Evolutionary conservation across 2,888 invertebrate genomes (phyloP), one percentile per base, ranked within the genome.

Genomic region (Drosophila robusta): DNA sequence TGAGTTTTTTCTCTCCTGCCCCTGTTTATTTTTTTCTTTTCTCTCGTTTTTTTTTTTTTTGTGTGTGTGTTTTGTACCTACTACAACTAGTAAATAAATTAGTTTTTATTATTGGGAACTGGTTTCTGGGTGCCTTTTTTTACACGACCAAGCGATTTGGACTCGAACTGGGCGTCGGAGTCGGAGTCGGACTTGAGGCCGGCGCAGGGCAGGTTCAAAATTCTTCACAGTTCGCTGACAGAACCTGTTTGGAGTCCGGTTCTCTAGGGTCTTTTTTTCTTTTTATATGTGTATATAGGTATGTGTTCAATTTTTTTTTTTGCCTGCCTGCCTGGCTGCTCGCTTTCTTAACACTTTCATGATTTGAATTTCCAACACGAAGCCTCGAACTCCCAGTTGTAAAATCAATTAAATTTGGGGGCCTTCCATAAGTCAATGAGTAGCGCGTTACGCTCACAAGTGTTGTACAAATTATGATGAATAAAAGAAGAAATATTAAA

Each of bases 11-110:
- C 50, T 41, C 32, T 58, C 45, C n/a, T 24, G n/a, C 32, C 54
- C 45, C n/a, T 24, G n/a, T 32, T 60, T 12, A 39, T 44, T 50
- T 63, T 47, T 60, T 42, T 56, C 60, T 54, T 24, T 45, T 29
- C 1, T n/a, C n/a, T 39, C 32, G 42, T 54, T 49, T 45, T 29
- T 49, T 45, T 54, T 49, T 45, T 29, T 49, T 75, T 47, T 54
- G 39, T 47, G 44, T 67, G 75, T 76, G 76, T 74, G 56, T 68
- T 69, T 83, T 82, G 82, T 83, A 78, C 84, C 87, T 76, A 80
- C 87, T 70, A 85, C 86, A 78, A 72, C 85, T 87, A 85, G 87
- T 85, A 87, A 87, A 87, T 85, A 87, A 85, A 85, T 87, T 87
- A 85, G 87, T 85, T 85, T 85, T 87, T 80, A 85, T 80, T 87